A percentile compares a stretch with the other conserved stretches of the same genome.
Conservation (phyloP, 2,797 vertebrate species). For the Phaenicophaeus curvirostris region DNA sequence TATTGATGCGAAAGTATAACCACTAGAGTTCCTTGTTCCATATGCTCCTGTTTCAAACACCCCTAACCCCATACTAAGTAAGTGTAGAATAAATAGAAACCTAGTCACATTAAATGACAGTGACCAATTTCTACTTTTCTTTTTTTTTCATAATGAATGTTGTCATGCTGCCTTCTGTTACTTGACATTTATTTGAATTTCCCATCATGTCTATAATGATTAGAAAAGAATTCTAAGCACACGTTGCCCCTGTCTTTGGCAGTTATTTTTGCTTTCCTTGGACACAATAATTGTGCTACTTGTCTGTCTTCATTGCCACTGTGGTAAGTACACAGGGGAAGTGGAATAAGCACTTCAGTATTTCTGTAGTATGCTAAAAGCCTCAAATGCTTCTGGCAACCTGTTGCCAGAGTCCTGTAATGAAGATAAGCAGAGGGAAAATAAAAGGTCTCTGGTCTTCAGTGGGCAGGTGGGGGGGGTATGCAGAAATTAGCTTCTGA, state of each 20-base stretch:
- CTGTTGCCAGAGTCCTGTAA: conserved; percentile 11
- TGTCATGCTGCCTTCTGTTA: conserved; percentile 21
- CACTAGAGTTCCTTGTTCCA: background rate
- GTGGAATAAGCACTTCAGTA: background rate
- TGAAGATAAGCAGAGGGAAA: background rate
- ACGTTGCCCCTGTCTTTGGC: conserved; percentile 30
- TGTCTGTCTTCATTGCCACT: conserved; percentile 25
- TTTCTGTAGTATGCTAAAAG: conserved; percentile 14
- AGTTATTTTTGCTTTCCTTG: conserved; percentile 45
- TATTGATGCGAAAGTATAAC: background rate
- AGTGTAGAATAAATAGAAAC: background rate
- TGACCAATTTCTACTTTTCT: background rate
- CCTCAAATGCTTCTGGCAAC: conserved; percentile 30
- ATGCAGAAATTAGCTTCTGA: background rate
- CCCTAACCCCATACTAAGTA: background rate
- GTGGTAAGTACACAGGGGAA: background rate
- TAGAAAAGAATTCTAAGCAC: conserved; percentile 17
- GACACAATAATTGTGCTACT: conserved; percentile 11
- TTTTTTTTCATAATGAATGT: background rate
- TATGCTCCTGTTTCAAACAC: background rate
- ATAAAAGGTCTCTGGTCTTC: background rate
- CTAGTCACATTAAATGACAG: background rate
- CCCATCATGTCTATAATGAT: conserved; percentile 6
- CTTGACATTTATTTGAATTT: conserved; percentile 41
- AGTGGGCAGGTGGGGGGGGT: background rate